Evolutionary conservation across 2,797 vertebrate species (phyloP).

Genomic region (Sebastes itinus): DNA sequence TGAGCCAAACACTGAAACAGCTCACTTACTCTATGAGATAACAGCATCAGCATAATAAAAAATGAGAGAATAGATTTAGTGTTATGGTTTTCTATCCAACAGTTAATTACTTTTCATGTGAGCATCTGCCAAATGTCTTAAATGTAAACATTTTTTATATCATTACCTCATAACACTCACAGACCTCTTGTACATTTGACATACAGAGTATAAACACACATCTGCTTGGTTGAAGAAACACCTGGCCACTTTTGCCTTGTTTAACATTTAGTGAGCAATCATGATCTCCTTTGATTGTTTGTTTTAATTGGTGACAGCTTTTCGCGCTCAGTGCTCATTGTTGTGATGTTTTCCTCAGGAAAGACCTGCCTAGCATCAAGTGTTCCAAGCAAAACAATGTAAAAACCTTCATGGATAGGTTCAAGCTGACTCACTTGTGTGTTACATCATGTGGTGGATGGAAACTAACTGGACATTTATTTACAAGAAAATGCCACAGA

Average conservation of each 20-base stretch:
- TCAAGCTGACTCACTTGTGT: background rate
- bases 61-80: background rate
- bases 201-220: background rate
- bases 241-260: background rate
- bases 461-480: conserved; percentile 29
- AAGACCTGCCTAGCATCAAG: background rate
- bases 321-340: background rate
- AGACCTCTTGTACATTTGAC: background rate
- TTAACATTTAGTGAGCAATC: background rate
- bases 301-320: background rate
- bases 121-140: background rate
- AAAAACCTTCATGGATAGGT: background rate
- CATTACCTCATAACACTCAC: background rate
- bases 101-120: background rate
- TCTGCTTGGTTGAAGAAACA: conserved; percentile 5
- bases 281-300: background rate
- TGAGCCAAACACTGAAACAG: background rate
- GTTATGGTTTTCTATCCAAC: background rate
- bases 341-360: background rate
- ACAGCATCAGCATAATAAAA: background rate
- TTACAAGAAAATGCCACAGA: conserved; percentile 13
- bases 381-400: background rate
- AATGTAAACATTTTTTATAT: background rate
- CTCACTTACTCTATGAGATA: background rate
- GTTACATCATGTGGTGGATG: conserved; percentile 17